Evolutionary conservation across 2,113 vertebrate species (phyloP).

Genomic region (Prolemur simus): DNA sequence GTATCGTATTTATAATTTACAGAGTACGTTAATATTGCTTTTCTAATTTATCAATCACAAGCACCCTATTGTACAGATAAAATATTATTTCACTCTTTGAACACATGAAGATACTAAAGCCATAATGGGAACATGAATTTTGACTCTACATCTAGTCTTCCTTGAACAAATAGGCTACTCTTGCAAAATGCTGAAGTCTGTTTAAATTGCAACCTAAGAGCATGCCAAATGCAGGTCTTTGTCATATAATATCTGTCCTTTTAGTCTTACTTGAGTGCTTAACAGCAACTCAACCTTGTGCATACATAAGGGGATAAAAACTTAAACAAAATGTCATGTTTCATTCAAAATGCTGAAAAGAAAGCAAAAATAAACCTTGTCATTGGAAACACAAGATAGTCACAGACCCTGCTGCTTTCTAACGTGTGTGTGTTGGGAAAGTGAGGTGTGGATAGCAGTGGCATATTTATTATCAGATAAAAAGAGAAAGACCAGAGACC

Average conservation of each 20-base stretch:
- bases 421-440: neutral
- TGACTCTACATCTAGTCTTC: neutral
- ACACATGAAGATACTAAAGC: neutral
- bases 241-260: neutral
- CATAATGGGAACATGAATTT: neutral
- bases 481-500: neutral
- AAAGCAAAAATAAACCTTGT: neutral
- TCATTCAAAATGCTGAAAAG: neutral
- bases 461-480: neutral
- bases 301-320: neutral
- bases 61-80: neutral
- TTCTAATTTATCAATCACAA: neutral
- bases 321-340: neutral
- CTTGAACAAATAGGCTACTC: neutral
- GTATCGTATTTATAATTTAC: neutral
- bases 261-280: neutral
- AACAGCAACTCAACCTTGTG: neutral
- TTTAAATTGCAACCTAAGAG: neutral
- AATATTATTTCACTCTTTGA: neutral
- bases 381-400: neutral
- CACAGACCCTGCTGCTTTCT: neutral
- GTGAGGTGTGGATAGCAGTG: fast-evolving
- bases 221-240: neutral
- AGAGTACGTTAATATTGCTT: neutral
- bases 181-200: neutral